A percentile compares a stretch with the other conserved stretches of the same genome.
These are phyloP conservation scores for Pocillopora meandrina DNA, from an alignment of 92 coral and sea anemone species.

Conservation along the genomic window DNA sequence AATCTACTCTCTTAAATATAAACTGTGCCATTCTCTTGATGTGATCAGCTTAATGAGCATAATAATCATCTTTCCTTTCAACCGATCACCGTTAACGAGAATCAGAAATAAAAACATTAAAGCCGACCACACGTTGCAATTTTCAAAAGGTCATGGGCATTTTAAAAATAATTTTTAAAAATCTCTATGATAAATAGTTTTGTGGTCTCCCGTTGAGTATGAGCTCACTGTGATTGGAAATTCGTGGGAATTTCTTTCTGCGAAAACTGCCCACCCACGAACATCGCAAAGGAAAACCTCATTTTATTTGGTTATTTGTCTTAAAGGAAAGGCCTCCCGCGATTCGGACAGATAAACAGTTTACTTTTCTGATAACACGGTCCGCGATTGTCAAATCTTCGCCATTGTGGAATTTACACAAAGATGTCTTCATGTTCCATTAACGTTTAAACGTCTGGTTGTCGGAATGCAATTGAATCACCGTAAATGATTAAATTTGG, in stretches of 20 bases:
- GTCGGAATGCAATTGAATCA: slow-evolving; percentile 36
- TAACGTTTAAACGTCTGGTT: slow-evolving; percentile 6
- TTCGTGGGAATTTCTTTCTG: slow-evolving; percentile 13
- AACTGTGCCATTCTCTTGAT: too few species aligned
- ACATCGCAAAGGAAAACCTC: neutral
- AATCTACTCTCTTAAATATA: too few species aligned
- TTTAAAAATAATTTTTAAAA: neutral
- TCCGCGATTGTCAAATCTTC: neutral
- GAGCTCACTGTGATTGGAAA: neutral
- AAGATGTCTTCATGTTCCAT: neutral
- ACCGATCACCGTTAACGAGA: too few species aligned
- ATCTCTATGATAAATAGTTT: neutral
- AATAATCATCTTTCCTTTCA: too few species aligned
- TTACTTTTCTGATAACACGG: slow-evolving; percentile 17
- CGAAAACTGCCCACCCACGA: slow-evolving; percentile 39
- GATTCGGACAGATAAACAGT: neutral
- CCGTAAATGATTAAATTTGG: neutral
- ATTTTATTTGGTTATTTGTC: neutral
- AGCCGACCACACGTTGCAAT: too few species aligned
- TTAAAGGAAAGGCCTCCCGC: slow-evolving; percentile 23
- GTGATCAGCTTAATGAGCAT: too few species aligned
- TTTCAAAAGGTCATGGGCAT: too few species aligned
- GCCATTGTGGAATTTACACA: slow-evolving; percentile 6
- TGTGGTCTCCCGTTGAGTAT: neutral
- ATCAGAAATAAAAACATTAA: too few species aligned